Evolutionary conservation across 2,888 invertebrate genomes (phyloP).

Genomic region (Adelphocoris suturalis): DNA sequence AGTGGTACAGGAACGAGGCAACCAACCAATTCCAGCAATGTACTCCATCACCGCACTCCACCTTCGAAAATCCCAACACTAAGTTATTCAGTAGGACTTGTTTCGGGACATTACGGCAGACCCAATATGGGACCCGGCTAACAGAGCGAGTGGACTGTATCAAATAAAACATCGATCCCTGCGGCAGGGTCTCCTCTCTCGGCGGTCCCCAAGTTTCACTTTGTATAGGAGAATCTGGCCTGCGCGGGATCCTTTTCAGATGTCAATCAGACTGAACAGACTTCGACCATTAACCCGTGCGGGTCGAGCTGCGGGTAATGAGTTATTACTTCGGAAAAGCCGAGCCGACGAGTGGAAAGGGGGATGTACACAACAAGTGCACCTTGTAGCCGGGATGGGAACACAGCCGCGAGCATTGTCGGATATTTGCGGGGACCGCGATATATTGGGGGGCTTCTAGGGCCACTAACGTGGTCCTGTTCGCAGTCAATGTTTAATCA

Average conservation of each 20-base stretch:
- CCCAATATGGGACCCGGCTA: background rate
- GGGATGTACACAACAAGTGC: constrained; percentile 25
- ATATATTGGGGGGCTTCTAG: constrained; percentile 18
- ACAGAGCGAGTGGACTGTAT: constrained; percentile 1
- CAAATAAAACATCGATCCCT: constrained; percentile 26
- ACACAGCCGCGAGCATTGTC: constrained; percentile 34
- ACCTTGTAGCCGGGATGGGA: constrained; percentile 32
- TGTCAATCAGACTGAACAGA: constrained; percentile 35
- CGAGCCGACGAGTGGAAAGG: background rate
- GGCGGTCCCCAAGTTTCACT: background rate
- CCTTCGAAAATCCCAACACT: background rate
- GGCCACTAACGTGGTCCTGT: constrained; percentile 24
- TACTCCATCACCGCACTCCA: background rate
- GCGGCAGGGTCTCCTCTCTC: background rate
- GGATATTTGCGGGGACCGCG: constrained; percentile 28
- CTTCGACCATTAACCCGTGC: constrained; percentile 6
- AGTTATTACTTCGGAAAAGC: constrained; percentile 30
- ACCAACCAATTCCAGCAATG: background rate
- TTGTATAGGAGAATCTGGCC: background rate
- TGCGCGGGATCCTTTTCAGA: background rate
- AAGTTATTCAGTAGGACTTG: constrained; percentile 7
- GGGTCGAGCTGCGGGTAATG: constrained; percentile 6
- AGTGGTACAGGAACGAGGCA: too few species aligned
- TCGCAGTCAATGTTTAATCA: constrained; percentile 36
- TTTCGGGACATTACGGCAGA: background rate